Evolutionary conservation across 2,113 vertebrate species (phyloP).

Genomic region (Ahaetulla prasina): DNA sequence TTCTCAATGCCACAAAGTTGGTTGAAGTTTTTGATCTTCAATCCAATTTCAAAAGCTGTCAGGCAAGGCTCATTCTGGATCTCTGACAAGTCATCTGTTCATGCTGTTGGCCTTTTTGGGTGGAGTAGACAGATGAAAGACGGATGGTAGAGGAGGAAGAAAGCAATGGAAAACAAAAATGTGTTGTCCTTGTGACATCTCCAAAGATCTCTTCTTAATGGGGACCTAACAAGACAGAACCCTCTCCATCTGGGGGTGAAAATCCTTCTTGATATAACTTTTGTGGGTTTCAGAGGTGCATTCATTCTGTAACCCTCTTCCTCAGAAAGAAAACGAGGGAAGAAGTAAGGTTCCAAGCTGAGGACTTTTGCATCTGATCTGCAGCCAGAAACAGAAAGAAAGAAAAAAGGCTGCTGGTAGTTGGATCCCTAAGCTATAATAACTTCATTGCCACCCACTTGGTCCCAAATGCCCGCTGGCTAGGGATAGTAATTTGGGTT

Average conservation of each 20-base stretch:
- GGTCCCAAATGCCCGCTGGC: neutral
- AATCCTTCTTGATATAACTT: neutral
- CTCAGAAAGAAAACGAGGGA: neutral
- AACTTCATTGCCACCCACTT: neutral
- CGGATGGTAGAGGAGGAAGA: neutral
- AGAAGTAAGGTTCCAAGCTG: neutral
- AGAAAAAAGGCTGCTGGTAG: neutral
- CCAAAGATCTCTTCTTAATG: neutral
- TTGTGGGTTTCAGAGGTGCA: neutral
- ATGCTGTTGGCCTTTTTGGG: neutral
- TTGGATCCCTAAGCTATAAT: neutral
- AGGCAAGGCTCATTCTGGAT: neutral
- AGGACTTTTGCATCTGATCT: neutral
- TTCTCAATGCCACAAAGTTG: neutral
- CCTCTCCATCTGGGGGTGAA: neutral
- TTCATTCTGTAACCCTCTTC: neutral
- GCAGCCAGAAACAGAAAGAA: neutral
- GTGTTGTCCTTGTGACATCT: neutral
- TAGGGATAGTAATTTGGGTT: fast-evolving
- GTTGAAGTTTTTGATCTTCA: neutral
- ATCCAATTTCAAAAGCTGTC: neutral
- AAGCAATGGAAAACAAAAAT: neutral
- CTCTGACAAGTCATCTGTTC: neutral
- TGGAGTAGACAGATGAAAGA: neutral
- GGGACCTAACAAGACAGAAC: neutral